These are phyloP conservation scores for Cyanistes caeruleus DNA, from an alignment of 2,113 vertebrate genomes.

Conservation along the genomic window DNA sequence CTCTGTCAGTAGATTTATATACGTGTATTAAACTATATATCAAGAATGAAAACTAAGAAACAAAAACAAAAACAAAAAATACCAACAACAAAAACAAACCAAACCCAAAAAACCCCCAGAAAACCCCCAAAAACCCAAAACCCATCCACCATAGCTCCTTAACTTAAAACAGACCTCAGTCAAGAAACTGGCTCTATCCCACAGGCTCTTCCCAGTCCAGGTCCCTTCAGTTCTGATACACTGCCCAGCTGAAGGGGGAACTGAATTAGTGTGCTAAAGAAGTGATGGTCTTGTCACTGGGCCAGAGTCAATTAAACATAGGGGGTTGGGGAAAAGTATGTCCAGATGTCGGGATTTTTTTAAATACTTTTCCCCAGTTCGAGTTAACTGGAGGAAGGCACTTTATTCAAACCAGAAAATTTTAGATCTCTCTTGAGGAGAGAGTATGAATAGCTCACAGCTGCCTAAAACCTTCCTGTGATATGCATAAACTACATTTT, in stretches of 20 bases:
- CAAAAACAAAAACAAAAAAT: neutral
- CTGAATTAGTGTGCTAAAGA: neutral
- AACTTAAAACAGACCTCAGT: neutral
- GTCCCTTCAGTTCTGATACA: neutral
- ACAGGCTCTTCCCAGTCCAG: neutral
- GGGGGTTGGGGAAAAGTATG: fast-evolving
- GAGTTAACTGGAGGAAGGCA: conserved; percentile 3
- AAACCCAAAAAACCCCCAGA: neutral
- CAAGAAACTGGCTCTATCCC: neutral
- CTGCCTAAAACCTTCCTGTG: conserved; percentile 51
- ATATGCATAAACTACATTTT: conserved; percentile 55
- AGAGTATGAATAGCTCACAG: conserved; percentile 51
- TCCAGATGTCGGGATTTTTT: neutral
- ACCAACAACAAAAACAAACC: neutral
- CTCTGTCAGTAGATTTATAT: neutral
- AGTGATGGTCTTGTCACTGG: neutral
- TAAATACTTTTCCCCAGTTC: neutral
- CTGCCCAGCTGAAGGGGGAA: neutral
- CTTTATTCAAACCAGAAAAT: conserved; percentile 35
- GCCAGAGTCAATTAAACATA: neutral
- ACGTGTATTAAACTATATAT: fast-evolving
- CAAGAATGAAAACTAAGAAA: neutral
- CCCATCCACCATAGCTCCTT: neutral
- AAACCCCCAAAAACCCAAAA: too few relatives aligned
- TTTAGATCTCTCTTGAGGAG: conserved; percentile 9